Evolutionary conservation across 2,113 vertebrate genomes (phyloP).

Genomic region (Cochlearius cochlearius): DNA sequence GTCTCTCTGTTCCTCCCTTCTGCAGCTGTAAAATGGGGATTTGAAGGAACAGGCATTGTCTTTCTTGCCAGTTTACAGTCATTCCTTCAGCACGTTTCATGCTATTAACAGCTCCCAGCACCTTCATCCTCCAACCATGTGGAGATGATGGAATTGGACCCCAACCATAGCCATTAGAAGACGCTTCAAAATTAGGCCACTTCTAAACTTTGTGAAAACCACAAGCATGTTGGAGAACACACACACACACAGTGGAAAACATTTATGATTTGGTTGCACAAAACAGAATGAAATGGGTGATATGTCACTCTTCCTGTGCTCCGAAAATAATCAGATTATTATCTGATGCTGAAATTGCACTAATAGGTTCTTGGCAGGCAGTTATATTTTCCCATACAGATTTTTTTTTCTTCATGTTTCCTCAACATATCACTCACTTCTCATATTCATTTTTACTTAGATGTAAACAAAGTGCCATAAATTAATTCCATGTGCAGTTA

Average conservation of each 20-base stretch:
- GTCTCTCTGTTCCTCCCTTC: neutral
- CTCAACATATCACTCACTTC: constrained; percentile 7
- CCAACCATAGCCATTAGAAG: neutral
- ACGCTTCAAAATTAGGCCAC: neutral
- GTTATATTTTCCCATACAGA: neutral
- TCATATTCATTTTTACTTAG: neutral
- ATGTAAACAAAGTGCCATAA: constrained; percentile 23
- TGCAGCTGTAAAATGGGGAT: neutral
- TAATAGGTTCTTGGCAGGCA: neutral
- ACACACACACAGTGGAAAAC: neutral
- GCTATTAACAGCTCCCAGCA: neutral
- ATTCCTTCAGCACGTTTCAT: neutral
- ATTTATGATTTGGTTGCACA: neutral
- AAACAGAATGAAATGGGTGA: neutral
- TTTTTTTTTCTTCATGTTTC: neutral
- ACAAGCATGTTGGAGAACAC: neutral
- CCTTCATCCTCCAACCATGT: neutral
- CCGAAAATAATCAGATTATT: constrained; percentile 12
- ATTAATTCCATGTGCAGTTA: constrained; percentile 8
- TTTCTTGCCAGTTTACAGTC: neutral
- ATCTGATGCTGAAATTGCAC: neutral
- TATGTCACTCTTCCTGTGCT: neutral
- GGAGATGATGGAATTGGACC: neutral
- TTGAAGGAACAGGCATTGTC: neutral
- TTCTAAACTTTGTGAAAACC: neutral